A percentile compares a stretch with the other conserved stretches of the same genome.
These are phyloP conservation scores for Aphis gossypii DNA, from an alignment of 1,140 invertebrate species.

Conservation along the genomic window DNA sequence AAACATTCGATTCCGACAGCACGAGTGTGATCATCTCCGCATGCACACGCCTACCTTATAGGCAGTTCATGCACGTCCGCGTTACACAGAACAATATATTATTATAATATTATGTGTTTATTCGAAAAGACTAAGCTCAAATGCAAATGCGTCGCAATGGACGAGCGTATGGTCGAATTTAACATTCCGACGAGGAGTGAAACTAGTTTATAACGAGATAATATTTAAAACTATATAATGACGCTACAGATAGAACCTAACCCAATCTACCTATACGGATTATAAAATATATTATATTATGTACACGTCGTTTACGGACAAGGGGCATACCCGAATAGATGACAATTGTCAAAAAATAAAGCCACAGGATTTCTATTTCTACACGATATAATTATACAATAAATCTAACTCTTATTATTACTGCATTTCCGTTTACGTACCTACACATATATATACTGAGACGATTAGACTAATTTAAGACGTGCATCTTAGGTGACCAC, in stretches of 20 bases:
- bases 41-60: background rate
- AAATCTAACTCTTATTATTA: background rate
- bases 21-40: background rate
- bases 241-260: background rate
- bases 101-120: no score
- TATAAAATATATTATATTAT: background rate
- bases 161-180: background rate
- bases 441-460: background rate
- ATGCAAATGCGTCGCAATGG: background rate
- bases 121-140: background rate
- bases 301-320: background rate
- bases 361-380: background rate
- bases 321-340: background rate
- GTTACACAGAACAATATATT: no score
- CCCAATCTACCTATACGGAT: no score
- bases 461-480: background rate
- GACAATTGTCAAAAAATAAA: background rate
- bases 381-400: background rate
- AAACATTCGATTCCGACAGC: background rate
- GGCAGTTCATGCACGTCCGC: no score
- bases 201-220: background rate
- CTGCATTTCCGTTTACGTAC: background rate
- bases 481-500: background rate
- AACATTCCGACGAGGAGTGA: background rate
- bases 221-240: background rate